Conservation (phyloP, 2,113 vertebrate genomes). For the Pseudolaguvia tuberculata region DNA sequence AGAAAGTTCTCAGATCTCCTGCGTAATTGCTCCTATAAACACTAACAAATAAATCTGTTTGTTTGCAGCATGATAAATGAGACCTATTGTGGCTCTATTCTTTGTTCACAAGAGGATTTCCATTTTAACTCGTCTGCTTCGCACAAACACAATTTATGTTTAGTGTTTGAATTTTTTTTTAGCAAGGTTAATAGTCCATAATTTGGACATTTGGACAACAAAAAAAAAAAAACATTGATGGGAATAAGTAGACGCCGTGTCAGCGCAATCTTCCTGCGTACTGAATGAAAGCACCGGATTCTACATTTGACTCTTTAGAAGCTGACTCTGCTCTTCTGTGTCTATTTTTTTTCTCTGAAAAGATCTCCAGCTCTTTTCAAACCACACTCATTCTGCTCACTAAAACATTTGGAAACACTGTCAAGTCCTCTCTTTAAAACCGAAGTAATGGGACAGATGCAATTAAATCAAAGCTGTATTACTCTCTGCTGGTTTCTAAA, state of each 20-base stretch:
- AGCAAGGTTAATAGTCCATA: background rate
- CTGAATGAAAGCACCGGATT: conserved; percentile 3
- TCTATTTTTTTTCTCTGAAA: conserved; percentile 52
- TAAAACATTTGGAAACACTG: conserved; percentile 63
- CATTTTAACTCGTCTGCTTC: background rate
- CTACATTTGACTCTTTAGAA: conserved; percentile 24
- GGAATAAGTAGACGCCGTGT: conserved; percentile 10
- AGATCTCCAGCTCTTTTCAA: conserved; percentile 52
- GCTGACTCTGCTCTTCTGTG: conserved; percentile 44
- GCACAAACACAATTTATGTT: background rate
- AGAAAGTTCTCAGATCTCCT: too few species aligned
- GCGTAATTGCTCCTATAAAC: too few species aligned
- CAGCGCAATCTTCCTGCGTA: conserved; percentile 11
- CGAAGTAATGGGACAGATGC: conserved; percentile 57
- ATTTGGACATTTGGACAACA: conserved; percentile 1
- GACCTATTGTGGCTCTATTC: background rate
- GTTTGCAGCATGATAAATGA: background rate
- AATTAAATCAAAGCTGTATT: conserved; percentile 65
- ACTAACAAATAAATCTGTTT: too few species aligned
- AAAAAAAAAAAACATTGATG: background rate
- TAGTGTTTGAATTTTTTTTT: background rate
- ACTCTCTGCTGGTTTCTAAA: conserved; percentile 52
- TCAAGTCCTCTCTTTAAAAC: conserved; percentile 61
- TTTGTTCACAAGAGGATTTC: background rate
- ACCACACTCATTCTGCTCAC: conserved; percentile 33